A percentile compares a stretch with the other conserved stretches of the same genome.
Conservation (phyloP, 2,888 invertebrate genomes). For the Limnephilus marmoratus region DNA sequence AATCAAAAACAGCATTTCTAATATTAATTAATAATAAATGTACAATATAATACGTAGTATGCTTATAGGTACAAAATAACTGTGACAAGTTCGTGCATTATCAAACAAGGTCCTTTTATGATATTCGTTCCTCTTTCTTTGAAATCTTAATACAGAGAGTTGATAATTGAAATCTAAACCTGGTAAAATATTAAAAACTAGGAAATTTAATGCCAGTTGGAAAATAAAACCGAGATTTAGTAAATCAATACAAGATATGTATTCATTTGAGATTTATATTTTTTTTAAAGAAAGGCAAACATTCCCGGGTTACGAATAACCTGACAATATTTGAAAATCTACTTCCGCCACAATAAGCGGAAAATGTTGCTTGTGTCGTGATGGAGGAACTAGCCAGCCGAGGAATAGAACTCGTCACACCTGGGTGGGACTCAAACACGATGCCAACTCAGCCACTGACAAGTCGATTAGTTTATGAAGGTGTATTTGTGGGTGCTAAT, state of each 20-base stretch:
- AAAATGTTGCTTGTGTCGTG: too few species aligned
- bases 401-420: too few species aligned
- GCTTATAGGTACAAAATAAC: neutral
- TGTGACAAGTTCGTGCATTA: neutral
- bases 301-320: too few species aligned
- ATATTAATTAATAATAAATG: neutral
- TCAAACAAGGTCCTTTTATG: neutral
- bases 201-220: neutral
- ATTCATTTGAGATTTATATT: neutral
- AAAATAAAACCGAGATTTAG: neutral
- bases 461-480: neutral
- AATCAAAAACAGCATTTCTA: conserved; percentile 11
- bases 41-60: conserved; percentile 2
- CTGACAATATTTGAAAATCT: too few species aligned
- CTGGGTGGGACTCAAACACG: too few species aligned
- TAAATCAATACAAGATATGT: neutral
- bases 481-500: neutral
- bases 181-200: neutral
- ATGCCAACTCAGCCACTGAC: too few species aligned
- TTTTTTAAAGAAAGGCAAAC: too few species aligned
- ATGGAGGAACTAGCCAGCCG: too few species aligned
- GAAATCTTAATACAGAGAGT: neutral
- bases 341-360: too few species aligned
- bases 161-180: neutral
- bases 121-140: neutral